Percentiles rank a stretch among this genome's conserved stretches.
These are phyloP conservation scores for Micromys minutus DNA, from an alignment of 2,113 vertebrate species.

Conservation along the genomic window DNA sequence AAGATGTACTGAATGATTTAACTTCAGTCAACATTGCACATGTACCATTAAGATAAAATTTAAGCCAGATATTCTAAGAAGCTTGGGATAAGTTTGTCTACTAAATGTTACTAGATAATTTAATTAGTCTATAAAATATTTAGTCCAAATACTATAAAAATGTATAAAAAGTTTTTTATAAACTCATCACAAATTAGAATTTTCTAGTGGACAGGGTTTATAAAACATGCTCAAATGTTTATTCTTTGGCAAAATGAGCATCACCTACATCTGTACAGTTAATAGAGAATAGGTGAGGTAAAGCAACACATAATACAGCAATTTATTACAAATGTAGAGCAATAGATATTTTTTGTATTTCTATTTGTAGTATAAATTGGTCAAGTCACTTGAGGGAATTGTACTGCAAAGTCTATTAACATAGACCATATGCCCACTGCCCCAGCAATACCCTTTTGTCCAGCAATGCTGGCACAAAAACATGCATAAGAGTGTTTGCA, in stretches of 20 bases:
- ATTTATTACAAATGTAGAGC: not conserved
- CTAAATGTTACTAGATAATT: not conserved
- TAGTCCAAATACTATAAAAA: not conserved
- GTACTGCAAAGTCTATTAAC: not conserved
- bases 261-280: not conserved
- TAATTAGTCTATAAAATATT: not conserved
- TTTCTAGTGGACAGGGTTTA: not conserved
- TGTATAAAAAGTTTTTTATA: not conserved
- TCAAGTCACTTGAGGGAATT: not conserved
- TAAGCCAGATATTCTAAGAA: not conserved
- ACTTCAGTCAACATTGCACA: slow-evolving; percentile 13
- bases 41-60: not conserved
- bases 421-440: not conserved
- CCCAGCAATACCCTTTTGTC: not conserved
- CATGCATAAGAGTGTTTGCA: not conserved
- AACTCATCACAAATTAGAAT: not conserved
- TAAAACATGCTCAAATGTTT: not conserved
- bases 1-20: not conserved
- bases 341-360: slow-evolving; percentile 7
- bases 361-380: not conserved
- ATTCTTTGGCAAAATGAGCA: not conserved
- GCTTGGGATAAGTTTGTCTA: not conserved
- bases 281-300: not conserved
- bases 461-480: not conserved
- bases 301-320: not conserved